Percentiles rank a stretch among this genome's conserved stretches.
Conservation (phyloP, 2,888 invertebrate species). For the Melieria picta region DNA sequence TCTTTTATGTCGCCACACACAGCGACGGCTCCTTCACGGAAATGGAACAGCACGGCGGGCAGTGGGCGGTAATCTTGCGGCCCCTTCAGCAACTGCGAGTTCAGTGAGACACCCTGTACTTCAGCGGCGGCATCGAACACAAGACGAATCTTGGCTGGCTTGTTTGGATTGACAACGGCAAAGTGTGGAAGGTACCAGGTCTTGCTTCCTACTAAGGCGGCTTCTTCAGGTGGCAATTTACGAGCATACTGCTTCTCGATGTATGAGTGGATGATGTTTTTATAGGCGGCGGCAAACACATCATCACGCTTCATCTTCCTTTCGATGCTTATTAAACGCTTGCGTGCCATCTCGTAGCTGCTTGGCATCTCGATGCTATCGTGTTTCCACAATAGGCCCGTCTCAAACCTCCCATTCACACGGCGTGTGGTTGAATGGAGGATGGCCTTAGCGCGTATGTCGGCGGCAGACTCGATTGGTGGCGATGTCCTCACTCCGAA, state of each 20-base stretch:
- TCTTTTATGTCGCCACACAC: constrained; percentile 22
- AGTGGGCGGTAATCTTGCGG: constrained; percentile 22
- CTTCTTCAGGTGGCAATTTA: constrained; percentile 31
- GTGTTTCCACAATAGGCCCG: constrained; percentile 31
- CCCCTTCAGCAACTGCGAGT: constrained; percentile 17
- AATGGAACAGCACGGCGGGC: constrained; percentile 18
- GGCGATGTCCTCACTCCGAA: constrained; percentile 31
- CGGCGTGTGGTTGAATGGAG: constrained; percentile 13
- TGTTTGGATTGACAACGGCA: constrained; percentile 34
- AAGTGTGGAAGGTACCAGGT: constrained; percentile 50
- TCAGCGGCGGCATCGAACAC: constrained; percentile 39
- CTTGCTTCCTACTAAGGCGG: constrained; percentile 11
- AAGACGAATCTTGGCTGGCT: constrained; percentile 34
- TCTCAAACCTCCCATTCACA: constrained; percentile 31
- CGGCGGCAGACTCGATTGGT: constrained; percentile 18
- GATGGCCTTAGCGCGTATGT: constrained; percentile 1
- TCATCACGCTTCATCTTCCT: constrained; percentile 35
- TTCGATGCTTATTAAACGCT: constrained; percentile 33
- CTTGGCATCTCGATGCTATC: constrained; percentile 31
- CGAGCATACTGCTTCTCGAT: constrained; percentile 34
- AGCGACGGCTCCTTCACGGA: constrained; percentile 8
- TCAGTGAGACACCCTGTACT: constrained; percentile 28
- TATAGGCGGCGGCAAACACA: constrained; percentile 33
- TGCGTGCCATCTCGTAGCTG: constrained; percentile 28
- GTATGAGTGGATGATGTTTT: constrained; percentile 28